These are phyloP conservation scores for Heliocidaris tuberculata DNA, from an alignment of 35 echinoderm and acorn worm genomes.

Conservation along the genomic window DNA sequence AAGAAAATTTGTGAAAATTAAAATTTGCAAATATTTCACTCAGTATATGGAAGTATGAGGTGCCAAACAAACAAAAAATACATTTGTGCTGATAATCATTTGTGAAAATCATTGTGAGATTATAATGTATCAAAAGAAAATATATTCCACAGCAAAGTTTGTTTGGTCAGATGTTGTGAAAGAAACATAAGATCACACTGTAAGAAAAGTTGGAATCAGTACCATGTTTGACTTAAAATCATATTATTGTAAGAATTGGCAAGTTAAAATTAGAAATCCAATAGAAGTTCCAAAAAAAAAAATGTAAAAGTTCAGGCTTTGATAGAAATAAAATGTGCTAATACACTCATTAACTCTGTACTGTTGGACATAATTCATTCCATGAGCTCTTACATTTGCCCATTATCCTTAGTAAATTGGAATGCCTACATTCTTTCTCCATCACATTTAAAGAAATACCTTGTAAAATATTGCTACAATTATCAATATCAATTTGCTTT, in stretches of 20 bases:
- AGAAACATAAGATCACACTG: neutral
- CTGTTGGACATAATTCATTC: neutral
- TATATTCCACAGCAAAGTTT: neutral
- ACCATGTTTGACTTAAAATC: neutral
- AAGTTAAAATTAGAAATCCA: neutral
- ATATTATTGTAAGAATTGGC: neutral
- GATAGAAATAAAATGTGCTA: neutral
- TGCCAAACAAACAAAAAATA: neutral
- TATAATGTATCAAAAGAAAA: neutral
- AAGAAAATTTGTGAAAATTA: neutral
- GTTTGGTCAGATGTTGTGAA: neutral
- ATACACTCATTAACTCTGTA: neutral
- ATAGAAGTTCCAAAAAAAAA: neutral
- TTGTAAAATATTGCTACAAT: neutral
- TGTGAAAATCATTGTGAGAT: neutral
- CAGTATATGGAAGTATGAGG: neutral
- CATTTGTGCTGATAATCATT: neutral
- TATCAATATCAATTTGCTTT: neutral
- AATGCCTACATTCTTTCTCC: neutral
- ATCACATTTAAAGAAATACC: neutral
- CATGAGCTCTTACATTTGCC: neutral
- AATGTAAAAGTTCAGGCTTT: neutral
- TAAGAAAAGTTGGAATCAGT: neutral
- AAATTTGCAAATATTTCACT: neutral
- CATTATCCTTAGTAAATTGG: neutral